Percentiles rank a stretch among this genome's conserved stretches.
Conservation (phyloP, 2,113 vertebrate genomes). For the Vidua chalybeata region DNA sequence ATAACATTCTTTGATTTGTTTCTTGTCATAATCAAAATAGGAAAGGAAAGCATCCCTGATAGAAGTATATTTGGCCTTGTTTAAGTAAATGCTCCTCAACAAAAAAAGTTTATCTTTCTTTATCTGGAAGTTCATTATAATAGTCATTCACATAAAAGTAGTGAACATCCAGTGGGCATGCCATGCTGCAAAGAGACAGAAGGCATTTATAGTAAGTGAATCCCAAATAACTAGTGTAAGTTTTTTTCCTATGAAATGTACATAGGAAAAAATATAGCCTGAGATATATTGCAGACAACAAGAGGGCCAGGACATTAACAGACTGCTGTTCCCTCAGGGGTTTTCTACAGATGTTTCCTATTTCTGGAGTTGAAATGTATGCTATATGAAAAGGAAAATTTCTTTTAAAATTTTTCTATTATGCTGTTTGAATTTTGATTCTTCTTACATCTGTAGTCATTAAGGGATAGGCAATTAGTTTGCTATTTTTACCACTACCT, state of each 20-base stretch:
- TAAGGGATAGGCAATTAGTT: conserved; percentile 2
- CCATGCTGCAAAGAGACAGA: conserved; percentile 70
- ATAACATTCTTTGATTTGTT: background rate
- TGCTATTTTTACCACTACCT: background rate
- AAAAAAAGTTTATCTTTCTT: conserved; percentile 67
- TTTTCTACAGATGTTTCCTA: conserved; percentile 79
- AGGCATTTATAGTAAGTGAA: conserved; percentile 79
- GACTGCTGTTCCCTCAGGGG: conserved; percentile 67
- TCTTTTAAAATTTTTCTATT: conserved; percentile 73
- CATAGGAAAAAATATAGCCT: conserved; percentile 43
- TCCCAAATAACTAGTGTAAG: conserved; percentile 80
- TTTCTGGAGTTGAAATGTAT: conserved; percentile 75
- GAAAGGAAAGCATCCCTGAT: conserved; percentile 3
- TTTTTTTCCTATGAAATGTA: conserved; percentile 67
- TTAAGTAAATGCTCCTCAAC: conserved; percentile 46
- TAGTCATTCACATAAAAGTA: conserved; percentile 54
- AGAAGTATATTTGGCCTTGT: conserved; percentile 1
- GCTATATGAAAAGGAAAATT: conserved; percentile 77
- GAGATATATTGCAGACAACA: conserved; percentile 52
- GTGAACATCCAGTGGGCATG: conserved; percentile 37
- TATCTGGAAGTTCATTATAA: conserved; percentile 66
- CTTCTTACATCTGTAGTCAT: background rate
- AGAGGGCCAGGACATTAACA: conserved; percentile 62
- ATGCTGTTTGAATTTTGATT: conserved; percentile 59
- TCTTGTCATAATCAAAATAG: conserved; percentile 22